phyloP scores from a whole-genome alignment of 1,140 invertebrate genomes.

The Solenopsis invicta region DNA sequence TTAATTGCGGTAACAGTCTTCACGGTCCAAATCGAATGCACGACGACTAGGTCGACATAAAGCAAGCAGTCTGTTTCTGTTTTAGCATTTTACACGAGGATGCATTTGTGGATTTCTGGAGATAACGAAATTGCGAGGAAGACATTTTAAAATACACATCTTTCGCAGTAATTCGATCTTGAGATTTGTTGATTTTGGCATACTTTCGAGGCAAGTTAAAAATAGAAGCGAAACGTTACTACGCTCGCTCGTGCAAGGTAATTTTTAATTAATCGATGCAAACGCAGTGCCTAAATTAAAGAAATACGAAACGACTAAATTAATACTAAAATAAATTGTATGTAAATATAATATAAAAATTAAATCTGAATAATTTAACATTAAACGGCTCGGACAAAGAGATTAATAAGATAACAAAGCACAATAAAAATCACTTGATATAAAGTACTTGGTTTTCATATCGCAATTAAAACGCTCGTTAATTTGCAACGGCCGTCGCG shows the following conservation, averaged over 20 bases:
- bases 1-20: not conserved
- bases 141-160: constrained; percentile 16
- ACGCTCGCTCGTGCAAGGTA: not conserved
- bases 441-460: not conserved
- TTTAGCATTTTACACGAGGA: not conserved
- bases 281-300: not conserved
- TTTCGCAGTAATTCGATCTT: constrained; percentile 32
- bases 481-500: not conserved
- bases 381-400: not conserved
- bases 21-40: not conserved
- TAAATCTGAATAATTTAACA: not conserved
- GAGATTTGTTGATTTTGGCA: not conserved
- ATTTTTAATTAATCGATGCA: constrained; percentile 10
- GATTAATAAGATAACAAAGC: not conserved
- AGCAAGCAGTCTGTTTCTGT: not conserved
- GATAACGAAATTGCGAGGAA: not conserved
- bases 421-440: not conserved
- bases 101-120: not conserved
- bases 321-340: not conserved
- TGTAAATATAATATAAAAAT: not conserved
- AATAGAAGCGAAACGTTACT: constrained; percentile 26
- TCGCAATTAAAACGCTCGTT: not conserved
- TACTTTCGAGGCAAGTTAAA: not conserved
- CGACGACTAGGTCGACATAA: not conserved
- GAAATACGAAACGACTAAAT: not conserved